Evolutionary conservation across 2,797 vertebrate species (phyloP), one percentile per base, ranked within the genome.

Genomic region (Sarcophilus harrisii): DNA sequence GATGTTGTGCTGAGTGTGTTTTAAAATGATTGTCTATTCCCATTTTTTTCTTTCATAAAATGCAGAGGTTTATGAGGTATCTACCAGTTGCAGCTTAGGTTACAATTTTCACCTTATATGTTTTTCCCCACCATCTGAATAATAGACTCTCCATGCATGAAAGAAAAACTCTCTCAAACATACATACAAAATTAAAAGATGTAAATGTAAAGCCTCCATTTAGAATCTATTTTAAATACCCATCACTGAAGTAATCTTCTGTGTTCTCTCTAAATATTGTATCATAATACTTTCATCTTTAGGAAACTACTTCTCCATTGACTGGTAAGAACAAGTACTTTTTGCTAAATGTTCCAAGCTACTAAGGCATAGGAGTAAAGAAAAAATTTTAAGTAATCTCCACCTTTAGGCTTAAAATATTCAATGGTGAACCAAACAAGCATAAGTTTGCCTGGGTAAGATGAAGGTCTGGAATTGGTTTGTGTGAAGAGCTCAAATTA

Each of bases 51-150:
- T 93, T 58, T 11, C 18, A n/a, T 90, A 30, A 91, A 90, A 32
- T 1, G 0, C 0, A 21, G 14, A 0, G n/a, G 29, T 90, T 55
- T 92, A 49, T 14, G 4, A 38, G 0, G 0, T 16, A 45, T 57
- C 91, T 21, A 9, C 32, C 57, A 5, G 10, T 30, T n/a, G 57
- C 62, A 73, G 14, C 32, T 38, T 45, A 81, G n/a, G 8, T 18
- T 81, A 10, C 8, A 16, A 81, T 45, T 32, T 32, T 32, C 30
- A 73, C 4, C 0, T 73, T 38, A 73, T 14, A 6, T 73, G 32
- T 18, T n/a, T 24, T 24, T 58, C 58, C n/a, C n/a, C n/a, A 55
- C 18, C 18, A 18, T 18, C 66, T 8, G 2, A 73, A 73, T 6
- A 62, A 9, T 12, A 49, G 62, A 11, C n/a, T 13, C 59, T 29